Evolutionary conservation across 2,797 vertebrate species (phyloP).

Genomic region (Geotrypetes seraphini): DNA sequence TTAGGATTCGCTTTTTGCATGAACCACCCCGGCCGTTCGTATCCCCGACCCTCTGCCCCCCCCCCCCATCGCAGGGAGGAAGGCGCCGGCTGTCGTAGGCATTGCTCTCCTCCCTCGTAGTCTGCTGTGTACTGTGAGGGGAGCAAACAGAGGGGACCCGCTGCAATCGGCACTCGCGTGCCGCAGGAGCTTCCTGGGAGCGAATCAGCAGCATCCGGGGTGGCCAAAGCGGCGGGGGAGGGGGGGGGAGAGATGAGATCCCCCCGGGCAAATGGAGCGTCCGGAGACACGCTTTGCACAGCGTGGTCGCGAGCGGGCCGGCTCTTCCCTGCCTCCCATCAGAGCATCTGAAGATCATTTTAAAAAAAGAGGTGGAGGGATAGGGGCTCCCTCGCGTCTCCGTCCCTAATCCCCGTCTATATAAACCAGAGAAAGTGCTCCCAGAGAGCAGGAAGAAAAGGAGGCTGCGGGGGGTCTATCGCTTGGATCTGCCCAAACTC

Average conservation of each 20-base stretch:
- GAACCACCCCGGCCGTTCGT: too few relatives aligned
- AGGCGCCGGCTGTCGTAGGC: too few relatives aligned
- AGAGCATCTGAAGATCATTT: too few relatives aligned
- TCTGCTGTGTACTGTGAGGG: too few relatives aligned
- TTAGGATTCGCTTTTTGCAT: too few relatives aligned
- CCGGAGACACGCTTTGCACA: too few relatives aligned
- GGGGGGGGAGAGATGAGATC: not conserved
- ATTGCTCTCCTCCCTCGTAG: too few relatives aligned
- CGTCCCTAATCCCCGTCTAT: too few relatives aligned
- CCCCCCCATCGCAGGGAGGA: not conserved
- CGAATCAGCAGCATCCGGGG: conserved; percentile 12
- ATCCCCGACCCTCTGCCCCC: not conserved
- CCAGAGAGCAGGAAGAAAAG: not conserved
- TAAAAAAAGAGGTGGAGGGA: not conserved
- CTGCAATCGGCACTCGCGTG: conserved; percentile 1
- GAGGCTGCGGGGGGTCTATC: not conserved
- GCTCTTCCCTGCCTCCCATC: too few relatives aligned
- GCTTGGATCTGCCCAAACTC: not conserved
- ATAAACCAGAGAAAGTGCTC: not conserved
- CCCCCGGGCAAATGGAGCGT: too few relatives aligned
- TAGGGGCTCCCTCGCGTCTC: not conserved
- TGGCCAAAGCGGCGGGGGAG: too few relatives aligned
- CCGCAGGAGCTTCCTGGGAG: conserved; percentile 5
- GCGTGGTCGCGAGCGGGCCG: too few relatives aligned
- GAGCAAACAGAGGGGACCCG: conserved; percentile 1